phyloP scores from a whole-genome alignment of 2,797 vertebrate genomes.

The Cyprinella venusta region DNA sequence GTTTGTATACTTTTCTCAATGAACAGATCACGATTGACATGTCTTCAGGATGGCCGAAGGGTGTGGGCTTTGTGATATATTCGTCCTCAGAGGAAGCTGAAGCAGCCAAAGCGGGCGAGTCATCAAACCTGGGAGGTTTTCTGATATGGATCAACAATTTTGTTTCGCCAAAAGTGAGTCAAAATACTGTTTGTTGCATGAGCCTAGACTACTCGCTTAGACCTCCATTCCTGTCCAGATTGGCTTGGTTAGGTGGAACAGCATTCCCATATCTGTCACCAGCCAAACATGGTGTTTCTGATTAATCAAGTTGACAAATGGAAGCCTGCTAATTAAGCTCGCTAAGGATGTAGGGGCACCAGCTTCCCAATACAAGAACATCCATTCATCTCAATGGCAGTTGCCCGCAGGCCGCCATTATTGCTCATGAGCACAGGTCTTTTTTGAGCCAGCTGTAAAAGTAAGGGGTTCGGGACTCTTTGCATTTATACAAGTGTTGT shows the following conservation, averaged over 20 bases:
- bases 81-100: slow-evolving; percentile 65
- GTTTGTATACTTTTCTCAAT: slow-evolving; percentile 9
- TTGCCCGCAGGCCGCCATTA: neutral
- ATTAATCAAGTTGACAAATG: neutral
- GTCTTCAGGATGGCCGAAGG: neutral
- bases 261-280: neutral
- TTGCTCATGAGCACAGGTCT: neutral
- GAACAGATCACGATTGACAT: slow-evolving; percentile 58
- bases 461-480: neutral
- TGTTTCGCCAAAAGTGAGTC: slow-evolving; percentile 66
- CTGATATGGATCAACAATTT: slow-evolving; percentile 62
- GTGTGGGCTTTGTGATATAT: slow-evolving; percentile 66
- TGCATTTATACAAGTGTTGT: neutral
- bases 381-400: neutral
- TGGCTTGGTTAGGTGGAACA: neutral
- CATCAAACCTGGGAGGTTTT: slow-evolving; percentile 65
- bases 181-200: neutral
- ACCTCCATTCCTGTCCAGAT: no score
- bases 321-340: neutral
- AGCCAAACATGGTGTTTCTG: neutral
- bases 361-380: neutral
- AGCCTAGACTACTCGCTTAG: neutral
- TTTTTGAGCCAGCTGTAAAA: neutral
- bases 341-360: neutral
- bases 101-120: slow-evolving; percentile 61